Base-by-base conservation (phyloP, 1,140 invertebrate species). In the Pseudachorutes palmiensis region DNA sequence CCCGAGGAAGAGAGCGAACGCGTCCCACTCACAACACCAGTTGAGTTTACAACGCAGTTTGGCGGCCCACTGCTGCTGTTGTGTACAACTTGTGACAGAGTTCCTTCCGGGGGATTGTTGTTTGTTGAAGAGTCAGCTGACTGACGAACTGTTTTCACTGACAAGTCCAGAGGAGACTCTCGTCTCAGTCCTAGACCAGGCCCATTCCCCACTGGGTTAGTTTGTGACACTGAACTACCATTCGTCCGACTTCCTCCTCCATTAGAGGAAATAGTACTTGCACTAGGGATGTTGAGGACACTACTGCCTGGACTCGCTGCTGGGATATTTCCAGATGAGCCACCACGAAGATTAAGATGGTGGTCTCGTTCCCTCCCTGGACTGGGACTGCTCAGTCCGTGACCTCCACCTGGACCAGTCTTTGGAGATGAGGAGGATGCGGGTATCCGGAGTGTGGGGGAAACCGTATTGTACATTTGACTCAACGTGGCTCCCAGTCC, bases 61-160 rank as follows among this genome's bases (percentile, higher is more conserved):
- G 9, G 9, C 9, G 9, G 9, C 9, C 9, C 36, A 12, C 36
- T 19, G 31, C 58, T 26, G 57, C 36, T 36, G 62, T 51, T 45
- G n/a, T n/a, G n/a, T 41, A 19, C 5, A 9, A 5, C 36, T 41
- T 41, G 36, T 55, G 51, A 26, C 51, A 5, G 51, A 5, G 51
- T 5, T 14, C 12, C 12, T 55, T 22, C 51, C 3, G 12, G 5
- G 51, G 51, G 51, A 5, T 19, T 19, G 24, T 26, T 63, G 41
- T 48, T 67, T 36, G 70, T 86, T 0, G 90, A 91, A 0, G 89
- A 91, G 77, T 92, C 89, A 0, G 89, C 89, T 0, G 88, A 87
- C 41, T 89, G 90, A 74, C 89, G 86, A 0, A 92, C 86, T 0
- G 89, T 91, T 76, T 91, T 91, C 36, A 92, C 88, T 0, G 89